Base-by-base conservation (phyloP, 2,888 invertebrate genomes). In the Alloplasta piceator region DNA sequence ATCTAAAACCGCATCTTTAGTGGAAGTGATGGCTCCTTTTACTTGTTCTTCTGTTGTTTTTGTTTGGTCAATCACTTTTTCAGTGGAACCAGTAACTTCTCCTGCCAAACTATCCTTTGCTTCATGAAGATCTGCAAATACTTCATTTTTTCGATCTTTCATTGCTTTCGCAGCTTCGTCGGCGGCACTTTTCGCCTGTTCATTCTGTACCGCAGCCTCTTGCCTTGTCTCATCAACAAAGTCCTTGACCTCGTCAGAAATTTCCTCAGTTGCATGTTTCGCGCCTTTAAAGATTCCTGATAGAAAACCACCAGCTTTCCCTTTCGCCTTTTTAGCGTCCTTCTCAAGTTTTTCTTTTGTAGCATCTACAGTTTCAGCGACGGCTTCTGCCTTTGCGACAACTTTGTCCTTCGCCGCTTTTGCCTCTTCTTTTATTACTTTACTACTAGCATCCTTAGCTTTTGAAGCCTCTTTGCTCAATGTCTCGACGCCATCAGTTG, bases 161-260 rank as follows among this genome's bases (percentile, higher is more conserved):
- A 76, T 75, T 6, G 82, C 75, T 72, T 83, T 76, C 0, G 39
- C 77, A 56, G 71, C 66, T 26, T 83, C 80, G 12, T 68, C 70
- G 4, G 71, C 56, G n/a, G 66, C 68, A 48, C 52, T 38, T 71
- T 80, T 81, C 5, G 83, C 48, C 26, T 72, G 56, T 26, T 82
- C 72, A 48, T 80, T 81, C 39, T 83, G 82, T 80, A 84, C 64
- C 0, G 83, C 77, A 12, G 78, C 66, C 10, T 87, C 84, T 70
- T 79, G 91, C 71, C 93, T 92, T 0, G 93, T 92, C 83, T 94
- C 87, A 83, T 93, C 93, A 6, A 93, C 89, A 0, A 94, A 93
- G 9, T 93, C 93, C 92, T 88, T 92, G 0, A 84, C 83, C 1
- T 88, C 88, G 0, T 85, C 84, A 0, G 83, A 63, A 5, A 78